These are phyloP conservation scores for Merops nubicus DNA, from an alignment of 2,113 vertebrate genomes.

Conservation along the genomic window DNA sequence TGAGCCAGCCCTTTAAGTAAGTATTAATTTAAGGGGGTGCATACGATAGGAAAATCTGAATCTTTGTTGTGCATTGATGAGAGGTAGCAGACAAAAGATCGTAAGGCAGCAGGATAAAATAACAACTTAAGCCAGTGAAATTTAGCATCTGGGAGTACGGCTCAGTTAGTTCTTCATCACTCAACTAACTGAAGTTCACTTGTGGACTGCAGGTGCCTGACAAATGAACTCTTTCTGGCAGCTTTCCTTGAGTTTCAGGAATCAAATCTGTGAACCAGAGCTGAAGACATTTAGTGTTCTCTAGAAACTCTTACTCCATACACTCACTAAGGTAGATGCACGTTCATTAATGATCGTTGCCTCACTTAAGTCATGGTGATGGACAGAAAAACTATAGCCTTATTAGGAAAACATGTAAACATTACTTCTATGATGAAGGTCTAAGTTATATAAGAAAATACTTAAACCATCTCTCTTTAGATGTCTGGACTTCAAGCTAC, in stretches of 20 bases:
- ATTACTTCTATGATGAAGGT: not conserved
- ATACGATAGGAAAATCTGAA: not conserved
- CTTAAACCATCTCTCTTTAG: not conserved
- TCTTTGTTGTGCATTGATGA: not conserved
- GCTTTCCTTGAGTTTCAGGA: constrained; percentile 41
- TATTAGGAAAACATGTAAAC: constrained; percentile 67
- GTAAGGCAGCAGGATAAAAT: not conserved
- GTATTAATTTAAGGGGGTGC: not conserved
- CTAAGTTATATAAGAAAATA: not conserved
- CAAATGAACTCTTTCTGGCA: constrained; percentile 61
- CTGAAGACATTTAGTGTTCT: constrained; percentile 59
- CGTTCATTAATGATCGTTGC: constrained; percentile 75
- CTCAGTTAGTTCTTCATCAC: constrained; percentile 13
- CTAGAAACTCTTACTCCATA: constrained; percentile 23
- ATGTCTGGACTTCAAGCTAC: not conserved
- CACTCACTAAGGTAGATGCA: constrained; percentile 64
- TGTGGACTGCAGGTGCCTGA: constrained; percentile 48
- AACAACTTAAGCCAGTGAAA: not conserved
- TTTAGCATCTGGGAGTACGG: constrained; percentile 3
- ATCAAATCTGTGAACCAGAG: constrained; percentile 20
- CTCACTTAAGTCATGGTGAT: constrained; percentile 61
- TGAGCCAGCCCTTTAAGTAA: not conserved
- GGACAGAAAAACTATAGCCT: constrained; percentile 44
- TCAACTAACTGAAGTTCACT: constrained; percentile 18
- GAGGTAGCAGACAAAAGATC: not conserved